These are phyloP conservation scores for Ursus arctos DNA, from an alignment of 2,113 vertebrate species.

Conservation along the genomic window DNA sequence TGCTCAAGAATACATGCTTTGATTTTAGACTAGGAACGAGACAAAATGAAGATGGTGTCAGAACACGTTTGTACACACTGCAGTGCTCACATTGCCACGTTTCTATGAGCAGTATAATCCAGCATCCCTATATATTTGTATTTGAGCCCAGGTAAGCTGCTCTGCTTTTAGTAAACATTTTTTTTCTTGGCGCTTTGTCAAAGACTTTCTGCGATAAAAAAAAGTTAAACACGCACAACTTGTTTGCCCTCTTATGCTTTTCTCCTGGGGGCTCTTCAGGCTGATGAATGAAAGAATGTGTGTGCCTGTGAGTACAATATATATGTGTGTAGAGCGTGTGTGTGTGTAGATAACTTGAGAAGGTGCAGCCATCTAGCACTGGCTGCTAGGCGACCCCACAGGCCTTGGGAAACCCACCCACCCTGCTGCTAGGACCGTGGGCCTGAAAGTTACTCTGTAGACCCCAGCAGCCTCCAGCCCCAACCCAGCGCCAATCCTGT, in stretches of 20 bases:
- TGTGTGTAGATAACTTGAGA: not conserved
- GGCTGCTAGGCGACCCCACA: not conserved
- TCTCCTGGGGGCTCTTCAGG: not conserved
- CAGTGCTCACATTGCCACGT: not conserved
- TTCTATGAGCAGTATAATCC: not conserved
- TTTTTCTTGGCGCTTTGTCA: not conserved
- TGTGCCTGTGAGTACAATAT: not conserved
- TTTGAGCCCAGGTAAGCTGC: not conserved
- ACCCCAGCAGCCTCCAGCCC: not conserved
- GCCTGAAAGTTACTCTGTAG: not conserved
- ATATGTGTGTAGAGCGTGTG: not conserved
- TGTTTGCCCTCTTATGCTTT: not conserved
- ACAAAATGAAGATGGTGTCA: not conserved
- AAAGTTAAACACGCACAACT: constrained; percentile 27
- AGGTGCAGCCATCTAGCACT: not conserved
- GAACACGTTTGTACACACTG: not conserved
- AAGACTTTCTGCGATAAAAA: constrained; percentile 56
- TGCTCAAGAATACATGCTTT: not conserved
- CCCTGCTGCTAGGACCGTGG: not conserved
- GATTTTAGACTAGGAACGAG: not conserved
- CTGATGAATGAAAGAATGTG: not conserved
- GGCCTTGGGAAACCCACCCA: not conserved
- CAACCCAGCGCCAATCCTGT: not conserved
- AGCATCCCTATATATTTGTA: not conserved
- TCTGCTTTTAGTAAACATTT: not conserved